Evolutionary conservation across 2,797 vertebrate genomes (phyloP).

Genomic region (Linurgus olivaceus): DNA sequence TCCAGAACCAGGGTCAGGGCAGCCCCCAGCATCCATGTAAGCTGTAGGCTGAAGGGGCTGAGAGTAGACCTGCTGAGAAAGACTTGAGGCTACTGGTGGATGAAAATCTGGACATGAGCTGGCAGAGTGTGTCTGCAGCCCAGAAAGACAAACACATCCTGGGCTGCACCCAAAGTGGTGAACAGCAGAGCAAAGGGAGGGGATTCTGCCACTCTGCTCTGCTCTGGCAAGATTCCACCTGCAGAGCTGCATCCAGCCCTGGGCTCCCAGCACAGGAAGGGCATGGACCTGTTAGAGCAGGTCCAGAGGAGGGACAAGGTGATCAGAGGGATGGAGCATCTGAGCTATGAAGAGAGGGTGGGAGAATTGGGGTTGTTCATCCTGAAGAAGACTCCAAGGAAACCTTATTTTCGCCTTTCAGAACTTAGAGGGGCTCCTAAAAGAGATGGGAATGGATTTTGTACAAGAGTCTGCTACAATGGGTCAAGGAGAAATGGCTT

Average conservation of each 20-base stretch:
- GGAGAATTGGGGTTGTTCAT: background rate
- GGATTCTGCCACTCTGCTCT: background rate
- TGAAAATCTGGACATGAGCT: background rate
- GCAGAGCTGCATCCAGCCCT: background rate
- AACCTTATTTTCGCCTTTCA: background rate
- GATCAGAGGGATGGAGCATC: background rate
- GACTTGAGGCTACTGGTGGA: background rate
- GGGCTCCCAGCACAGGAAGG: background rate
- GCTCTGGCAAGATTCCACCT: background rate
- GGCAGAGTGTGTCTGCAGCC: background rate
- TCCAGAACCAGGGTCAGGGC: background rate
- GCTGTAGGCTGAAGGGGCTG: background rate
- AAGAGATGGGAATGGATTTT: background rate
- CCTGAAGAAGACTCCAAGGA: background rate
- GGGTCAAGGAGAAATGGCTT: background rate
- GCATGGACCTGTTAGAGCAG: background rate
- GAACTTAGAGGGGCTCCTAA: background rate
- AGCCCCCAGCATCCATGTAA: background rate
- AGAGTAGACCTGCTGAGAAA: background rate
- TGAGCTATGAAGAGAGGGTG: background rate
- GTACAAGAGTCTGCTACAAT: background rate
- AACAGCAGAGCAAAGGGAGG: accelerated
- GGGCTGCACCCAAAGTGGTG: background rate
- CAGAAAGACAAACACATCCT: background rate
- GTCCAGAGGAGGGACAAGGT: background rate